Evolutionary conservation across 92 coral and sea anemone species (phyloP).

Genomic region (Desmophyllum pertusum): DNA sequence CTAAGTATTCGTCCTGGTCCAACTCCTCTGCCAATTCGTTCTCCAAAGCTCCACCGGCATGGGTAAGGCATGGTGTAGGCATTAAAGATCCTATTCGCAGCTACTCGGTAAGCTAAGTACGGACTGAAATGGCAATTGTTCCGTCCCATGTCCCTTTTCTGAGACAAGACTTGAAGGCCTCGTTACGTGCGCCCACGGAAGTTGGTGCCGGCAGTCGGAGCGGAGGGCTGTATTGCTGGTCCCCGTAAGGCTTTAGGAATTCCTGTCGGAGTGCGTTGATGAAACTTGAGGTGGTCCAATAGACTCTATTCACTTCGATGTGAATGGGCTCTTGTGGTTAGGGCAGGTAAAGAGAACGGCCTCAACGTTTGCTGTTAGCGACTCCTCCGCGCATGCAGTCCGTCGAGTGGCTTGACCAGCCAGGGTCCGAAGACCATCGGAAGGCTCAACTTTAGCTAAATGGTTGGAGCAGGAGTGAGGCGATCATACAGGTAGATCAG

Average conservation of each 20-base stretch:
- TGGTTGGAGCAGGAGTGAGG: slow-evolving; percentile 44
- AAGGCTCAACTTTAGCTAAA: slow-evolving; percentile 35
- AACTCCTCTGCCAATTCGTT: slow-evolving; percentile 43
- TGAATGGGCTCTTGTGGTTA: no score
- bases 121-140: background rate
- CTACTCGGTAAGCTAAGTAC: slow-evolving; percentile 2
- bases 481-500: slow-evolving; percentile 21
- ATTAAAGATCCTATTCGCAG: slow-evolving; percentile 38
- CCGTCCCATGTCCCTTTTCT: slow-evolving; percentile 9
- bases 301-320: slow-evolving; percentile 55
- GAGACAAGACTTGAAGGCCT: slow-evolving; percentile 22
- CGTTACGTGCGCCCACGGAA: slow-evolving; percentile 30
- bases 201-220: slow-evolving; percentile 42
- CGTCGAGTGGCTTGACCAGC: slow-evolving; percentile 7
- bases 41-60: slow-evolving; percentile 32
- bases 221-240: slow-evolving; percentile 33
- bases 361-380: no score
- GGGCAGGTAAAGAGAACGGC: no score
- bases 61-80: slow-evolving; percentile 35
- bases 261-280: no score
- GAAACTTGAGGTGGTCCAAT: slow-evolving; percentile 59
- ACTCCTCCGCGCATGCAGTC: slow-evolving; percentile 34
- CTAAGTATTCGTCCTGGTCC: slow-evolving; percentile 20
- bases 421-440: slow-evolving; percentile 37
- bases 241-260: no score